phyloP scores from a whole-genome alignment of 1,140 invertebrate species.

The Coenobita brevimanus region DNA sequence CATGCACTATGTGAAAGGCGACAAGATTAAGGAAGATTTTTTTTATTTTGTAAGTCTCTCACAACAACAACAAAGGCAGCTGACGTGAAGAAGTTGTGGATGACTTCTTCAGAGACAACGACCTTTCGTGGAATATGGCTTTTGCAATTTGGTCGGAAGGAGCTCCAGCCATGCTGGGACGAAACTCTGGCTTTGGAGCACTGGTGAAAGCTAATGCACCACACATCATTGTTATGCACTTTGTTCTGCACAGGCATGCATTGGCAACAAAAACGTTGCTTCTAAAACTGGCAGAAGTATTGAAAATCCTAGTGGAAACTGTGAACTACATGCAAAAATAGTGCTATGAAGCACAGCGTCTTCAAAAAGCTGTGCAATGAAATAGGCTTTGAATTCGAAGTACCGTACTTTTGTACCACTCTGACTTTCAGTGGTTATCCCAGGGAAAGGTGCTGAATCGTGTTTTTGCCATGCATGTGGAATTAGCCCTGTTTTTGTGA shows the following conservation, averaged over 20 bases:
- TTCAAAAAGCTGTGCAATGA: slow-evolving; percentile 49
- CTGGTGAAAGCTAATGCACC: slow-evolving; percentile 42
- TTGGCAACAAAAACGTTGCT: slow-evolving; percentile 28
- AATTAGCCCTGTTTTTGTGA: slow-evolving; percentile 33
- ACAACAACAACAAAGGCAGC: too few relatives aligned
- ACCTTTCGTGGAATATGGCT: too few relatives aligned
- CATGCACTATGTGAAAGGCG: too few relatives aligned
- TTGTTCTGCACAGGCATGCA: slow-evolving; percentile 13
- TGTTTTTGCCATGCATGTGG: slow-evolving; percentile 18
- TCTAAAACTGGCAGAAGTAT: slow-evolving; percentile 46
- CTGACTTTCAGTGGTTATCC: slow-evolving; percentile 42
- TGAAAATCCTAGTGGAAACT: slow-evolving; percentile 32
- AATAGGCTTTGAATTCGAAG: slow-evolving; percentile 49
- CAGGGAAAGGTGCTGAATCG: neutral
- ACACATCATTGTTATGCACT: slow-evolving; percentile 20
- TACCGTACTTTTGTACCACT: slow-evolving; percentile 45
- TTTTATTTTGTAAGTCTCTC: too few relatives aligned
- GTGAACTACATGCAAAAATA: slow-evolving; percentile 28
- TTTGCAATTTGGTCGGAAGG: slow-evolving; percentile 15
- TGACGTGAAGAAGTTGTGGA: too few relatives aligned
- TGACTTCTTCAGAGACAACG: too few relatives aligned
- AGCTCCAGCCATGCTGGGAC: slow-evolving; percentile 51
- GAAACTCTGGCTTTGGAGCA: slow-evolving; percentile 40
- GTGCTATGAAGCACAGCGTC: slow-evolving; percentile 20
- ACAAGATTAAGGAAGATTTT: too few relatives aligned